phyloP scores from a whole-genome alignment of 2,888 invertebrate species.

The Lagria hirta region DNA sequence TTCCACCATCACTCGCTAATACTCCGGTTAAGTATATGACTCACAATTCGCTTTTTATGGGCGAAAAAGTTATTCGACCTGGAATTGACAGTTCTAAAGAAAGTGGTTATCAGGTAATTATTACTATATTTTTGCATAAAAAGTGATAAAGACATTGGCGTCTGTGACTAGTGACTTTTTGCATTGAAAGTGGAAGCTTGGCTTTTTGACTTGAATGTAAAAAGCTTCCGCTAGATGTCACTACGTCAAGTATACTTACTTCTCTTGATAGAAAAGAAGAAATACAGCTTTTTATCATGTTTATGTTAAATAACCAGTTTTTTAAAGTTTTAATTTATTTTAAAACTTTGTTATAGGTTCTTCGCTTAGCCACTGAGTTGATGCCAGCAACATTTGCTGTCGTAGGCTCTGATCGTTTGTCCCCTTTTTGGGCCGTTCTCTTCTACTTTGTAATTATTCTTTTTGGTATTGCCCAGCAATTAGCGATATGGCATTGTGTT shows the following conservation, averaged over 20 bases:
- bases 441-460: slow-evolving; percentile 83
- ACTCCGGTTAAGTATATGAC: slow-evolving; percentile 68
- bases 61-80: slow-evolving; percentile 65
- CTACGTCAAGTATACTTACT: no score
- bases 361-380: slow-evolving; percentile 85
- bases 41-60: slow-evolving; percentile 71
- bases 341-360: slow-evolving; percentile 55
- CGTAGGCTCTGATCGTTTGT: slow-evolving; percentile 72
- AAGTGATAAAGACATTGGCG: no score
- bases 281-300: no score
- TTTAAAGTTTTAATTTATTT: no score
- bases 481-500: slow-evolving; percentile 90
- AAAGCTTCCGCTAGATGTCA: no score
- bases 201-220: no score
- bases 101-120: slow-evolving; percentile 73
- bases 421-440: slow-evolving; percentile 86
- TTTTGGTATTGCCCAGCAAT: slow-evolving; percentile 85
- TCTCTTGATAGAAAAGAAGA: no score
- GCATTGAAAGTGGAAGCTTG: no score
- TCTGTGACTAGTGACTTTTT: no score
- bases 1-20: slow-evolving; percentile 62
- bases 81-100: slow-evolving; percentile 60
- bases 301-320: no score
- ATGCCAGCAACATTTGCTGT: slow-evolving; percentile 83
- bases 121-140: no score